phyloP scores from a whole-genome alignment of 2,797 vertebrate species.

The Helarctos malayanus region DNA sequence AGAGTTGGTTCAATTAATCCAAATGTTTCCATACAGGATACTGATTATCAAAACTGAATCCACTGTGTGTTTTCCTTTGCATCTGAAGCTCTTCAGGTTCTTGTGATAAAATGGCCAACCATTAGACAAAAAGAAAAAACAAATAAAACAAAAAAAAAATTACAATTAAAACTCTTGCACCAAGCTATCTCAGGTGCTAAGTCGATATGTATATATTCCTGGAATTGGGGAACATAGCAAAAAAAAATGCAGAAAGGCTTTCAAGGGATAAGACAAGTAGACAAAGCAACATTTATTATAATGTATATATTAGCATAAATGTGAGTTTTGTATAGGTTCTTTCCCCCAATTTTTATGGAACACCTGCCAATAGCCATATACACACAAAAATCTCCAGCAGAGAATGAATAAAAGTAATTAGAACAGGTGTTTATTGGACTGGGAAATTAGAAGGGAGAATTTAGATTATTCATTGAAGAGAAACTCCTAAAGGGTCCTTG shows the following conservation, averaged over 20 bases:
- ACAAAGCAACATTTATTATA: neutral
- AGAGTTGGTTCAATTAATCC: conserved; percentile 38
- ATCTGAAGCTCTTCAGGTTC: neutral
- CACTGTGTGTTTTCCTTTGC: neutral
- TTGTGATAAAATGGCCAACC: neutral
- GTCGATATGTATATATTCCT: neutral
- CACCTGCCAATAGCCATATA: conserved; percentile 38
- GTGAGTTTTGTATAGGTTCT: neutral
- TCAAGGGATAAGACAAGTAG: neutral
- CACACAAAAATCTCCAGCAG: conserved; percentile 55
- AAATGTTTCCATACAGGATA: neutral
- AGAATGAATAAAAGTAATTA: conserved; percentile 62
- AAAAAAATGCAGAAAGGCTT: neutral
- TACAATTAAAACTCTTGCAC: neutral
- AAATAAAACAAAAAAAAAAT: conserved; percentile 39
- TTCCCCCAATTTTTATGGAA: conserved; percentile 39
- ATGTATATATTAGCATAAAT: neutral
- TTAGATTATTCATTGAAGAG: neutral
- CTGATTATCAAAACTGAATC: conserved; percentile 41
- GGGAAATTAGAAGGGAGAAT: conserved; percentile 18
- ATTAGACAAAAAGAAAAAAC: neutral
- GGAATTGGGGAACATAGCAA: neutral
- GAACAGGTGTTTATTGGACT: conserved; percentile 64
- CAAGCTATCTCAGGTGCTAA: neutral
- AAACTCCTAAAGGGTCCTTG: neutral